phyloP scores from a whole-genome alignment of 2,888 invertebrate species.

The Drosophila silvestris region DNA sequence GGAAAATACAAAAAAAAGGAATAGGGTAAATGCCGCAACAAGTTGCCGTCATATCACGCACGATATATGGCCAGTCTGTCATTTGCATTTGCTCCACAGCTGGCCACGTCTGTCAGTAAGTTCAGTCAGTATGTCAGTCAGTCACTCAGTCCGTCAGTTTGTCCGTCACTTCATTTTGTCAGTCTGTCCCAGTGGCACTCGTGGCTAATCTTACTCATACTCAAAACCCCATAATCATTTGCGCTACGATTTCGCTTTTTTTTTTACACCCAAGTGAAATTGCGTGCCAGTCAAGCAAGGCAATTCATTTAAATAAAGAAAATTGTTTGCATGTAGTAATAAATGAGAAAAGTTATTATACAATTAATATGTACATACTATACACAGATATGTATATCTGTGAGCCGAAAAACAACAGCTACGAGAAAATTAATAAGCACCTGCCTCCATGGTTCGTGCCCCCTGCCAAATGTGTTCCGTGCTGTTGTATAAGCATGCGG shows the following conservation, averaged over 20 bases:
- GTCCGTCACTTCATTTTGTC: constrained; percentile 9
- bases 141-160: constrained; percentile 28
- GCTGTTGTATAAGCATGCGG: constrained; percentile 17
- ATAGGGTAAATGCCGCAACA: constrained; percentile 50
- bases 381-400: constrained; percentile 10
- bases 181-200: constrained; percentile 15
- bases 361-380: constrained; percentile 60
- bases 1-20: constrained; percentile 5
- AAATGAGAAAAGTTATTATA: constrained; percentile 75
- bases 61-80: constrained; percentile 32
- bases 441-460: constrained; percentile 64
- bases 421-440: constrained; percentile 38
- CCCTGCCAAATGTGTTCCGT: constrained; percentile 46
- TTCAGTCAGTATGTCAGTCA: constrained; percentile 26
- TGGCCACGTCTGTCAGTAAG: constrained; percentile 47
- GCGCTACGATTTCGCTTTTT: constrained; percentile 49
- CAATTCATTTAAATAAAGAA: constrained; percentile 77
- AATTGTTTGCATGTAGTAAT: constrained; percentile 68
- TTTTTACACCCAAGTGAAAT: constrained; percentile 63
- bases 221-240: constrained; percentile 53
- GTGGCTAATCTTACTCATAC: constrained; percentile 20
- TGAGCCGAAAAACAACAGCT: constrained; percentile 18
- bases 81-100: constrained; percentile 42
- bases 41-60: constrained; percentile 48
- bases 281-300: constrained; percentile 73